phyloP scores from a whole-genome alignment of 1,140 invertebrate genomes.

The Neotoxoptera formosana region DNA sequence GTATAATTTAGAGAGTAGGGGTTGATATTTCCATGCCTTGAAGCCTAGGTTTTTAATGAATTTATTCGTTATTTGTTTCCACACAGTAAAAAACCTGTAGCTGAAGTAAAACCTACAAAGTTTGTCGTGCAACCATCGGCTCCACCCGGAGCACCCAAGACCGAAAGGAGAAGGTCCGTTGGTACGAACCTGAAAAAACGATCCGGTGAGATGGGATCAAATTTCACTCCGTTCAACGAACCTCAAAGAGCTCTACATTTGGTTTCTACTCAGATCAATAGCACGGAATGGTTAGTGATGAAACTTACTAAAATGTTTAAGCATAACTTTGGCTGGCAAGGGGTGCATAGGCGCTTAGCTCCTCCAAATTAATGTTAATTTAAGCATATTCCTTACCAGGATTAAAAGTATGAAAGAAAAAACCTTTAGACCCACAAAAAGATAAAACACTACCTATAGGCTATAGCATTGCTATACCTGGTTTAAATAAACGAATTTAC shows the following conservation, averaged over 20 bases:
- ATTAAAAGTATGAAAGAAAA: background rate
- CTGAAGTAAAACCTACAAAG: constrained; percentile 48
- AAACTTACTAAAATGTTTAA: background rate
- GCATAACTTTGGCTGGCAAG: background rate
- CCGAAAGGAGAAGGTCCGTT: background rate
- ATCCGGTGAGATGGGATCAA: background rate
- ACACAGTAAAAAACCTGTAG: constrained; percentile 30
- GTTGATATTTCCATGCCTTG: background rate
- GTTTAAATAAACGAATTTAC: background rate
- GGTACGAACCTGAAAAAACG: background rate
- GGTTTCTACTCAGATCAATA: constrained; percentile 73
- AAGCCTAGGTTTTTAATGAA: background rate
- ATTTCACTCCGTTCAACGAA: constrained; percentile 66
- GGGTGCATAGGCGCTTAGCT: background rate
- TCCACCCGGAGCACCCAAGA: background rate
- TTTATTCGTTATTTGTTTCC: background rate
- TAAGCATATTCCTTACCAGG: too few species aligned
- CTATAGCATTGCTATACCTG: background rate
- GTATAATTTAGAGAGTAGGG: background rate
- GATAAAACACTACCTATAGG: background rate
- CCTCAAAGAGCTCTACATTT: constrained; percentile 72
- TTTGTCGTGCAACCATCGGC: too few species aligned
- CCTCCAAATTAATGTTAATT: background rate
- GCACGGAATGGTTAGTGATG: constrained; percentile 74
- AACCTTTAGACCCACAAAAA: background rate